phyloP scores from a whole-genome alignment of 2,113 vertebrate genomes.

The Fukomys damarensis region DNA sequence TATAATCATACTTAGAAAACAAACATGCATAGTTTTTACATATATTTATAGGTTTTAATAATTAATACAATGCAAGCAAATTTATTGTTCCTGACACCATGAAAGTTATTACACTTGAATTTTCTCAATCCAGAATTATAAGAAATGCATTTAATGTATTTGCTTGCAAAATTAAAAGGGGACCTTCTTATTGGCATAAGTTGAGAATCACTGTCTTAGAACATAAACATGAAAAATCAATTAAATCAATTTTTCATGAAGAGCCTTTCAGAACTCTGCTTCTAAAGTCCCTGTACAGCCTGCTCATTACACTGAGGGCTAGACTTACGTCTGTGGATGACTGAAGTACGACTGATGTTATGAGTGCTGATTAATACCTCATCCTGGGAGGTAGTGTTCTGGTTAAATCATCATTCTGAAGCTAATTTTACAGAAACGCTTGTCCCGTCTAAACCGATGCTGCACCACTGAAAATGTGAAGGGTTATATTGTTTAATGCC shows the following conservation, averaged over 20 bases:
- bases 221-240: constrained; percentile 82
- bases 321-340: constrained; percentile 18
- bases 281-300: constrained; percentile 72
- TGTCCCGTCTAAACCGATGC: not conserved
- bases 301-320: constrained; percentile 76
- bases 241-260: constrained; percentile 83
- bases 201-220: constrained; percentile 67
- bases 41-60: not conserved
- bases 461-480: not conserved
- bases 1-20: not conserved
- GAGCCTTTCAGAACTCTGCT: constrained; percentile 75
- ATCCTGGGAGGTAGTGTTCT: constrained; percentile 29
- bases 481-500: not conserved
- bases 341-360: constrained; percentile 72
- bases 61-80: not conserved
- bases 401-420: constrained; percentile 60
- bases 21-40: not conserved
- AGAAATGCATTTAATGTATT: constrained; percentile 21
- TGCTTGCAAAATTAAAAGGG: constrained; percentile 44
- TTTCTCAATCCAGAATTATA: not conserved
- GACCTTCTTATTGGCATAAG: not conserved
- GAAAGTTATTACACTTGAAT: not conserved
- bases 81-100: not conserved
- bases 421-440: constrained; percentile 59
- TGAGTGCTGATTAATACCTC: constrained; percentile 74